Conservation (phyloP, 2,113 vertebrate genomes). For the Loxodonta africana region DNA sequence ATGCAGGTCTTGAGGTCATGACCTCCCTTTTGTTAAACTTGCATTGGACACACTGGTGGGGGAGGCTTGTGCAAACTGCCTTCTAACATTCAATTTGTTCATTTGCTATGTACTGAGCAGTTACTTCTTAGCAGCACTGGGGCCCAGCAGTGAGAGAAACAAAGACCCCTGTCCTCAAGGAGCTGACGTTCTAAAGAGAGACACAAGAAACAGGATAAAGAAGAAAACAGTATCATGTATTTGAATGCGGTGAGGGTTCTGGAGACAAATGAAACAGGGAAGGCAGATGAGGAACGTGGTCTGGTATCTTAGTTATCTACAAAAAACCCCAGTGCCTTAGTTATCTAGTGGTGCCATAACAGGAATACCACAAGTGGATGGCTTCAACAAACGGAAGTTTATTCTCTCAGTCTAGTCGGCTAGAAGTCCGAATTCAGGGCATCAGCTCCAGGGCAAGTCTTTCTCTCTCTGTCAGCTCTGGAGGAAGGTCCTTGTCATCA, state of each 20-base stretch:
- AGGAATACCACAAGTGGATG: too few relatives aligned
- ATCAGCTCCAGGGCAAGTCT: too few relatives aligned
- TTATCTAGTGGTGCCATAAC: too few relatives aligned
- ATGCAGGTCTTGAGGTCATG: background rate
- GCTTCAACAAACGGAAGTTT: too few relatives aligned
- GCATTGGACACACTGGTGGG: too few relatives aligned
- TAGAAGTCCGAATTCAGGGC: too few relatives aligned
- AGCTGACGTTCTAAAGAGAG: background rate
- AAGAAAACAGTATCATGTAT: background rate
- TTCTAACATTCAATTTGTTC: background rate
- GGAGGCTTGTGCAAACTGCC: background rate
- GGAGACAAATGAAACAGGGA: background rate
- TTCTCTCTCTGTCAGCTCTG: too few relatives aligned
- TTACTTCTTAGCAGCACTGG: background rate
- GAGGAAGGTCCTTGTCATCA: too few relatives aligned
- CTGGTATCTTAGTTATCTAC: too few relatives aligned
- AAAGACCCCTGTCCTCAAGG: background rate
- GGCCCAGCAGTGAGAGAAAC: background rate
- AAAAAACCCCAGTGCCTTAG: too few relatives aligned
- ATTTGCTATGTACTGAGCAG: background rate
- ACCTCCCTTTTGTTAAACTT: background rate
- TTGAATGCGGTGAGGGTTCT: background rate
- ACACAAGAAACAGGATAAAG: background rate
- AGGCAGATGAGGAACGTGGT: background rate
- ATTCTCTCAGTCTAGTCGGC: too few relatives aligned